Evolutionary conservation across 2,888 invertebrate species (phyloP).

Genomic region (Pardosa pseudoannulata): DNA sequence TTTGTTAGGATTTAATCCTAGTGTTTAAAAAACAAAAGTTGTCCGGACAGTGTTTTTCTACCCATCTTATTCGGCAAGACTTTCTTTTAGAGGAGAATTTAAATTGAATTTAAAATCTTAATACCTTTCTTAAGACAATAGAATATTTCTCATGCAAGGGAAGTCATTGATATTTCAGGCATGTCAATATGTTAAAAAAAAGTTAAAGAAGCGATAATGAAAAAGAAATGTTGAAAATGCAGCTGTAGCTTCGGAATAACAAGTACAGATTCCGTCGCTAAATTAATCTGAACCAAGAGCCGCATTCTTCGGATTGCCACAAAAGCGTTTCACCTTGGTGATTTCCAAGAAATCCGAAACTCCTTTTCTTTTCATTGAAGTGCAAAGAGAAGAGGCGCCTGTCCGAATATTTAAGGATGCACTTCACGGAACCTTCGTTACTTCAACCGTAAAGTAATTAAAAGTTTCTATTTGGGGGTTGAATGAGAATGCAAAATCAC

Average conservation of each 20-base stretch:
- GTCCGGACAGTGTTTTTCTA: no score
- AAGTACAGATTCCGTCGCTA: constrained; percentile 58
- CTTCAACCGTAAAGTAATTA: constrained; percentile 70
- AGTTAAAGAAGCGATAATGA: neutral
- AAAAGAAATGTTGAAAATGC: constrained; percentile 16
- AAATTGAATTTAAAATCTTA: constrained; percentile 1
- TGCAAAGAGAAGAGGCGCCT: constrained; percentile 54
- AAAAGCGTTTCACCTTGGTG: constrained; percentile 70
- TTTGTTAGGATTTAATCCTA: no score
- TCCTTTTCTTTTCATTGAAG: constrained; percentile 68
- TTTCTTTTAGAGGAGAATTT: neutral
- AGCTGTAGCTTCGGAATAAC: constrained; percentile 14
- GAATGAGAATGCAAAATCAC: constrained; percentile 72
- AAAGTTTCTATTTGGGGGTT: constrained; percentile 70
- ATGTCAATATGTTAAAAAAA: constrained; percentile 17
- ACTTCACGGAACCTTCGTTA: constrained; percentile 65
- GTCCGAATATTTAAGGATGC: constrained; percentile 69
- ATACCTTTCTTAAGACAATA: constrained; percentile 7
- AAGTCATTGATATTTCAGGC: constrained; percentile 16
- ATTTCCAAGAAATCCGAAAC: constrained; percentile 57
- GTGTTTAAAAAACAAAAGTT: no score
- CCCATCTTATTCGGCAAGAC: no score
- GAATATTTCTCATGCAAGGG: neutral
- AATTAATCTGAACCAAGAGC: constrained; percentile 66
- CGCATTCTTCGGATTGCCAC: constrained; percentile 25